Conservation (phyloP, 2,888 invertebrate genomes). For the Caradrina clavipalpis region DNA sequence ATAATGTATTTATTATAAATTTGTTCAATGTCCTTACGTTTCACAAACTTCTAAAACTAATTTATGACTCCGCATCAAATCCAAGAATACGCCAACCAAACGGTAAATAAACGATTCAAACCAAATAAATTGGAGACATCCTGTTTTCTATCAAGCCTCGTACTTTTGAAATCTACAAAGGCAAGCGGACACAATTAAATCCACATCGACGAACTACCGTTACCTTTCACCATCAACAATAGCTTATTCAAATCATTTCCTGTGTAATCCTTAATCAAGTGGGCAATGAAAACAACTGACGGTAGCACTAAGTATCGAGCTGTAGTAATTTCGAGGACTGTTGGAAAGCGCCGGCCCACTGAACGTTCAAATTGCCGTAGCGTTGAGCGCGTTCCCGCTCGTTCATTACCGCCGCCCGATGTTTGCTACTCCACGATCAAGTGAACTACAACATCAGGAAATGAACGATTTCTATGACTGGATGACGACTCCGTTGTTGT, state of each 20-base stretch:
- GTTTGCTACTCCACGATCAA: slow-evolving; percentile 82
- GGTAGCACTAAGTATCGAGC: slow-evolving; percentile 69
- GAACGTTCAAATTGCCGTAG: slow-evolving; percentile 87
- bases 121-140: slow-evolving; percentile 59
- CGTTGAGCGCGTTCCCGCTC: slow-evolving; percentile 75
- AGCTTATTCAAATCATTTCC: slow-evolving; percentile 65
- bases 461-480: slow-evolving; percentile 81
- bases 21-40: neutral
- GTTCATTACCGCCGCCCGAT: slow-evolving; percentile 79
- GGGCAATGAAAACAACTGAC: slow-evolving; percentile 67
- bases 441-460: slow-evolving; percentile 77
- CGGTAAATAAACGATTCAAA: slow-evolving; percentile 31
- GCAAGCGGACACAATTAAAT: slow-evolving; percentile 55
- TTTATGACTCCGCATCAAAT: slow-evolving; percentile 31
- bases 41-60: slow-evolving; percentile 16
- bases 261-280: slow-evolving; percentile 69
- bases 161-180: slow-evolving; percentile 50
- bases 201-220: slow-evolving; percentile 53
- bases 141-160: slow-evolving; percentile 45
- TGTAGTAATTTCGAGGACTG: slow-evolving; percentile 84
- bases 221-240: slow-evolving; percentile 64
- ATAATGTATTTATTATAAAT: neutral
- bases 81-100: slow-evolving; percentile 42
- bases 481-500: slow-evolving; percentile 52
- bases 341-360: slow-evolving; percentile 84